Conservation (phyloP, 2,797 vertebrate species). For the Capromys pilorides region DNA sequence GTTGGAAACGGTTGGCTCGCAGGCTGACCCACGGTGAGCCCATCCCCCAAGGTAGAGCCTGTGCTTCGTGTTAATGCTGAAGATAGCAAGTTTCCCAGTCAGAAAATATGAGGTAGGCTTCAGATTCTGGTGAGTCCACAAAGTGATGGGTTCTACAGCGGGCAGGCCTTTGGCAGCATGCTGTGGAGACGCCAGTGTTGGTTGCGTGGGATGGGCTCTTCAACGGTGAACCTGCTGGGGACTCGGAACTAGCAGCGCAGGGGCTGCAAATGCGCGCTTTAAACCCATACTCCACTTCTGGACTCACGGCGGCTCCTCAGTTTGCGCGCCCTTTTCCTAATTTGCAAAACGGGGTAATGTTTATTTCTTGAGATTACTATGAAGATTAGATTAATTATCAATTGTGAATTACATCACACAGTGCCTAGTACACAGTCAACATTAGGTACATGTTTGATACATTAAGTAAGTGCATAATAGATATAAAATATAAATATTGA, state of each 20-base stretch:
- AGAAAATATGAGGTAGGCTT: conserved; percentile 9
- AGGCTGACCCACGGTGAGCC: not conserved
- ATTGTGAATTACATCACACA: conserved; percentile 25
- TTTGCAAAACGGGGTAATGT: conserved; percentile 26
- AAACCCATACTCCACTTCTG: not conserved
- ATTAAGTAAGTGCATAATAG: not conserved
- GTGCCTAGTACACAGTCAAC: not conserved
- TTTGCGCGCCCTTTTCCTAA: not conserved
- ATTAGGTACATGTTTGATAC: not conserved
- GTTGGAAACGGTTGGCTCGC: conserved; percentile 19
- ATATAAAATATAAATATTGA: not conserved
- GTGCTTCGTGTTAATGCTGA: not conserved
- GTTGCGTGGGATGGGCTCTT: not conserved
- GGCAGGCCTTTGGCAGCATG: not conserved
- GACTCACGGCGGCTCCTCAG: not conserved
- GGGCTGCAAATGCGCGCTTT: not conserved
- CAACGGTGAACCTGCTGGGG: not conserved
- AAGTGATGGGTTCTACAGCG: conserved; percentile 26
- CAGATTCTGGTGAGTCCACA: not conserved
- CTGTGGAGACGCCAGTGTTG: not conserved
- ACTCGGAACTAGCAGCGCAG: not conserved
- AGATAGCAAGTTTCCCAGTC: conserved; percentile 39
- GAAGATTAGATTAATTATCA: not conserved
- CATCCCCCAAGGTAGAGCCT: not conserved
- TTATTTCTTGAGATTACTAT: not conserved